These are phyloP conservation scores for Chorisops tibialis DNA, from an alignment of 2,888 invertebrate species.

Conservation along the genomic window DNA sequence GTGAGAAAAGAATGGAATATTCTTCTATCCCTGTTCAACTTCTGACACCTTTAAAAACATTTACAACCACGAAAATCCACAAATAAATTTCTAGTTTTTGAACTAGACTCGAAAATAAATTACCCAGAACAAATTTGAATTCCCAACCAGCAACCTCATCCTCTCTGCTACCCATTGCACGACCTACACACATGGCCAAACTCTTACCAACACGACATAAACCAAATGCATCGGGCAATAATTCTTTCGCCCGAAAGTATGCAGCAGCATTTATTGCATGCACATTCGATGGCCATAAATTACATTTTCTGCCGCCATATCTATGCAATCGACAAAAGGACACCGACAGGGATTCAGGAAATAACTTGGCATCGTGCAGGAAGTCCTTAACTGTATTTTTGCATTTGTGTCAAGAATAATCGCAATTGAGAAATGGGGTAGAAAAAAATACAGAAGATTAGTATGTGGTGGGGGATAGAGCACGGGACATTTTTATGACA, in stretches of 20 bases:
- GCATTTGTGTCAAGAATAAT: slow-evolving; percentile 9
- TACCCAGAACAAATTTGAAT: background rate
- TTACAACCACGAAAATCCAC: too few species aligned
- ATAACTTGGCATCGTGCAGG: too few species aligned
- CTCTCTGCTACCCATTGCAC: too few species aligned
- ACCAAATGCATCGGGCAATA: slow-evolving; percentile 15
- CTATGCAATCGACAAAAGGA: slow-evolving; percentile 7
- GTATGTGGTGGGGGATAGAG: too few species aligned
- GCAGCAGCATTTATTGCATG: slow-evolving; percentile 15
- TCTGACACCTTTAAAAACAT: too few species aligned
- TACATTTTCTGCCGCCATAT: background rate
- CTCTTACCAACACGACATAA: background rate
- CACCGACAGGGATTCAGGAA: background rate
- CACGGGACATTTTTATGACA: background rate
- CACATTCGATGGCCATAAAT: slow-evolving; percentile 13
- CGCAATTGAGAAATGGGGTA: background rate
- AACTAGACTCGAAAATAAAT: slow-evolving; percentile 3
- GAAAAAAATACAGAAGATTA: too few species aligned
- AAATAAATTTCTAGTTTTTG: too few species aligned
- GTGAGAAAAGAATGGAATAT: too few species aligned
- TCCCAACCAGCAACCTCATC: too few species aligned
- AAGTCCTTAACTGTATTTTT: background rate
- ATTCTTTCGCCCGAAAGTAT: slow-evolving; percentile 11
- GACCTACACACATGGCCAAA: background rate
- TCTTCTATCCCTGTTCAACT: too few species aligned